These are phyloP conservation scores for Lacerta viridis DNA, from an alignment of 2,797 vertebrate species.

Conservation along the genomic window DNA sequence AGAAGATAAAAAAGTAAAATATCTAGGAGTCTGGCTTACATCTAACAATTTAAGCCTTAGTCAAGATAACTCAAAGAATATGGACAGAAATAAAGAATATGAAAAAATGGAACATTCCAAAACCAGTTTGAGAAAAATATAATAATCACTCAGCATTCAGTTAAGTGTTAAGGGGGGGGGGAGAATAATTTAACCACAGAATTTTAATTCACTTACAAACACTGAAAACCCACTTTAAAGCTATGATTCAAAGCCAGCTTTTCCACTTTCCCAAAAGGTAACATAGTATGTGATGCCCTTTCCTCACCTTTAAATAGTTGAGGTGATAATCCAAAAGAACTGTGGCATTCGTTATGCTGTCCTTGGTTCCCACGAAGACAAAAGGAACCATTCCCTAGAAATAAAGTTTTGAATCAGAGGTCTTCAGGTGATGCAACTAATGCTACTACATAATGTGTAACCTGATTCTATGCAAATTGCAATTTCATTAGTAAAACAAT, in stretches of 20 bases:
- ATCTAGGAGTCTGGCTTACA: too few species aligned
- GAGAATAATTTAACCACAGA: too few species aligned
- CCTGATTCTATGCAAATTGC: neutral
- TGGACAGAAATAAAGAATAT: too few species aligned
- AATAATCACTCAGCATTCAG: neutral
- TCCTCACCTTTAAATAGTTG: slow-evolving; percentile 96
- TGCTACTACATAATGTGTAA: too few species aligned
- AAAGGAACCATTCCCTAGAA: slow-evolving; percentile 97
- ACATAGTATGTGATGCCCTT: neutral
- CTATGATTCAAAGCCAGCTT: neutral
- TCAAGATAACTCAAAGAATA: too few species aligned
- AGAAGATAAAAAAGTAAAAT: too few species aligned
- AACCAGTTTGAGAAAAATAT: neutral
- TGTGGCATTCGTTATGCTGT: slow-evolving; percentile 97
- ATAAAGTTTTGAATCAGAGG: slow-evolving; percentile 47
- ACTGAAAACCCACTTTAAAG: neutral
- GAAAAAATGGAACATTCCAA: too few species aligned
- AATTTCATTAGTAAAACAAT: neutral
- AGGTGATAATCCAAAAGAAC: slow-evolving; percentile 99
- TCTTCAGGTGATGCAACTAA: neutral
- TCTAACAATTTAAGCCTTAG: too few species aligned
- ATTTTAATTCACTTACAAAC: too few species aligned
- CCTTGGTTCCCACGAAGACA: slow-evolving; percentile 99
- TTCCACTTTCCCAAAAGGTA: too few species aligned
- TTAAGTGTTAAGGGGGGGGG: neutral